phyloP scores from a whole-genome alignment of 2,888 invertebrate genomes.

The Beris chalybata region DNA sequence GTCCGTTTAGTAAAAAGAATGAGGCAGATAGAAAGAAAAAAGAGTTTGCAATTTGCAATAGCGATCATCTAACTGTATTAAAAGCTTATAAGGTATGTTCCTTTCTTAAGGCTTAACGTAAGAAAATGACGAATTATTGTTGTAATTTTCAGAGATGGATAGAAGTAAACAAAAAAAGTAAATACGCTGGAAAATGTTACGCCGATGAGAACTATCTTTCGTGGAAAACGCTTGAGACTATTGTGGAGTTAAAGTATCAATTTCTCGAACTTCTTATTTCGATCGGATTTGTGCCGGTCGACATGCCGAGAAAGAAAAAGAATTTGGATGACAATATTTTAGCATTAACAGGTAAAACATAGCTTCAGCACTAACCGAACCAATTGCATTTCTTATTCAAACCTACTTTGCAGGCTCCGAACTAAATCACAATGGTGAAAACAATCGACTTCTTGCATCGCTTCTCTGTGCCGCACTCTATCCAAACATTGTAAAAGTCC shows the following conservation, averaged over 20 bases:
- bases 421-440: conserved; percentile 74
- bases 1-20: conserved; percentile 71
- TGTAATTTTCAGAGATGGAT: conserved; percentile 70
- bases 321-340: conserved; percentile 65
- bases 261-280: conserved; percentile 72
- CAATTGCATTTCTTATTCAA: not conserved
- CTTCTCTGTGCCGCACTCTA: conserved; percentile 90
- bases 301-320: conserved; percentile 60
- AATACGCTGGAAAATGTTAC: conserved; percentile 73
- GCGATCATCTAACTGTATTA: conserved; percentile 87
- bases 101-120: not conserved
- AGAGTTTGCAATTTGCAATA: conserved; percentile 75
- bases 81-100: conserved; percentile 74
- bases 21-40: conserved; percentile 73
- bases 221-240: conserved; percentile 75
- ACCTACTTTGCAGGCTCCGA: conserved; percentile 49
- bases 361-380: not conserved
- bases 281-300: conserved; percentile 76
- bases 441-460: conserved; percentile 74
- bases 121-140: not conserved
- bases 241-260: conserved; percentile 86
- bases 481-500: conserved; percentile 83
- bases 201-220: conserved; percentile 85
- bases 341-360: conserved; percentile 62
- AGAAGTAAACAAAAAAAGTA: conserved; percentile 67